A percentile compares a stretch with the other conserved stretches of the same genome.
Conservation (phyloP, 2,888 invertebrate species). For the Thereva unica region DNA sequence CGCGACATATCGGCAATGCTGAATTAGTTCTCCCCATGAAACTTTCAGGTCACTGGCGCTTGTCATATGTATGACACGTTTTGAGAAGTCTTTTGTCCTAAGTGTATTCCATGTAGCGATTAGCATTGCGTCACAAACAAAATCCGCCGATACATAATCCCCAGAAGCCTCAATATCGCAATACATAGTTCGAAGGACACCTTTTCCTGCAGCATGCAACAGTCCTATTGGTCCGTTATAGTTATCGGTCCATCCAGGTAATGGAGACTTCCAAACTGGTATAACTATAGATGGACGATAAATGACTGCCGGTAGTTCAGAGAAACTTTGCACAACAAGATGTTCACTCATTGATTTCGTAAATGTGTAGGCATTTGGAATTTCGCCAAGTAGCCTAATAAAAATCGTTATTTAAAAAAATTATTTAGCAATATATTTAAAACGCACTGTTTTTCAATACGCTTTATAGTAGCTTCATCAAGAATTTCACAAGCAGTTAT, state of each 20-base stretch:
- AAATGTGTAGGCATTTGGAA: constrained; percentile 92
- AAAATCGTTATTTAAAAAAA: constrained; percentile 13
- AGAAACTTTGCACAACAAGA: constrained; percentile 77
- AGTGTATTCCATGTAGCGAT: constrained; percentile 69
- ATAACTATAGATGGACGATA: constrained; percentile 89
- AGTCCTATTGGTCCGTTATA: constrained; percentile 90
- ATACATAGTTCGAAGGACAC: constrained; percentile 86
- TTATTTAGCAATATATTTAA: neutral
- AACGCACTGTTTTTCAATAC: constrained; percentile 66
- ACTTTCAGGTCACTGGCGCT: constrained; percentile 79
- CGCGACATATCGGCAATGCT: constrained; percentile 76
- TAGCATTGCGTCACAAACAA: constrained; percentile 78
- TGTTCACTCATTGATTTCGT: constrained; percentile 91
- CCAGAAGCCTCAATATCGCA: constrained; percentile 78
- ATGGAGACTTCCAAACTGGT: constrained; percentile 81
- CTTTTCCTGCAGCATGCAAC: constrained; percentile 81
- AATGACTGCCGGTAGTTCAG: constrained; percentile 76
- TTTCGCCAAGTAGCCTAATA: constrained; percentile 68
- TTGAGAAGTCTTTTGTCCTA: constrained; percentile 58
- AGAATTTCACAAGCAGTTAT: constrained; percentile 80
- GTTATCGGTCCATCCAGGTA: constrained; percentile 92
- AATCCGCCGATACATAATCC: constrained; percentile 79
- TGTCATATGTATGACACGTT: constrained; percentile 71
- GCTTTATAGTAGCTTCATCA: constrained; percentile 69
- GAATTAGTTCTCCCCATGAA: constrained; percentile 88